phyloP scores from a whole-genome alignment of 2,113 vertebrate species.

The Tyrannus savana region DNA sequence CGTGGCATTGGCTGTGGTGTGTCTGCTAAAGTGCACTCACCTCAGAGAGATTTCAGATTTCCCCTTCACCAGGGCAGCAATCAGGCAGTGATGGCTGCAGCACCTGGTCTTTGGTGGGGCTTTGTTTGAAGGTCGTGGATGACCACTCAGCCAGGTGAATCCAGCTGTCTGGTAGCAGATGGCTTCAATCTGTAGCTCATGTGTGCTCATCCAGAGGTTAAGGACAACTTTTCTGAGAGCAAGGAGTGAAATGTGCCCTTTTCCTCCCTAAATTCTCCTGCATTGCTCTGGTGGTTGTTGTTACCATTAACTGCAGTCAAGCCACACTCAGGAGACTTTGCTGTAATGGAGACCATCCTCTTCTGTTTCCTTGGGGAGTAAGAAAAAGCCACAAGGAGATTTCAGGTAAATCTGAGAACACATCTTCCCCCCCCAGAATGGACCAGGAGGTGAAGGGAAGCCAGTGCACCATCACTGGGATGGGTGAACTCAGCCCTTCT shows the following conservation, averaged over 20 bases:
- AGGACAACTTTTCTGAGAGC: not conserved
- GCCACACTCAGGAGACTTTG: not conserved
- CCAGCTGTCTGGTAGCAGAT: not conserved
- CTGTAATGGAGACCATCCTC: not conserved
- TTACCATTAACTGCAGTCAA: not conserved
- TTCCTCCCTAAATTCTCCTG: slow-evolving; percentile 25
- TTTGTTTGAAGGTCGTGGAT: not conserved
- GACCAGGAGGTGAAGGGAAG: not conserved
- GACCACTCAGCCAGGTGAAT: not conserved
- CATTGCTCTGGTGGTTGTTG: not conserved
- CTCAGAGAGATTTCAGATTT: not conserved
- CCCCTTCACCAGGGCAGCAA: not conserved
- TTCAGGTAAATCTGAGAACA: not conserved
- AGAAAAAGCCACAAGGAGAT: not conserved
- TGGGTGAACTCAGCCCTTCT: not conserved
- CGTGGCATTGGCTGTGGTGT: accelerated
- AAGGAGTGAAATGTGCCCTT: not conserved
- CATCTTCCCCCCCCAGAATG: not conserved
- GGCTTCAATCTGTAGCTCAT: not conserved
- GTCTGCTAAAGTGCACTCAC: not conserved
- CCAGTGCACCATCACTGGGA: not conserved
- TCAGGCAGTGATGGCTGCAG: not conserved
- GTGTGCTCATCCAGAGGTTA: not conserved
- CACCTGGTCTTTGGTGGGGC: not conserved
- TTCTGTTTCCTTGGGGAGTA: not conserved